These are phyloP conservation scores for Melanostigma gelatinosum DNA, from an alignment of 2,113 vertebrate species.

Conservation along the genomic window DNA sequence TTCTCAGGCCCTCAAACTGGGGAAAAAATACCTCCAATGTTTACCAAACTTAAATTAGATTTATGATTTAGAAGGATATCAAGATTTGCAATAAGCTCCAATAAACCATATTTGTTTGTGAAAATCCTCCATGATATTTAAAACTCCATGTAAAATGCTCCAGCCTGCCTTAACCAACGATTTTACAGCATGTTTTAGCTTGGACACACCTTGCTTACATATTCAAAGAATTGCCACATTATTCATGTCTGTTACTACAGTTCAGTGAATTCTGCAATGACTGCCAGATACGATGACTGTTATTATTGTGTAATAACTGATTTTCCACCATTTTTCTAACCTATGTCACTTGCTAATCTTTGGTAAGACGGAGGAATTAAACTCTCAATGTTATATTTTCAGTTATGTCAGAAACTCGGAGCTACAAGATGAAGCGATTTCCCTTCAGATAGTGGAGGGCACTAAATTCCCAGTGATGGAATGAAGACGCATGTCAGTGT, in stretches of 20 bases:
- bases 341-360: background rate
- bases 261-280: too few species aligned
- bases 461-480: slow-evolving; percentile 5
- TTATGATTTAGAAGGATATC: background rate
- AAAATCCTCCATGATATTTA: background rate
- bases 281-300: too few species aligned
- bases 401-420: background rate
- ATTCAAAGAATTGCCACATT: background rate
- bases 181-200: background rate
- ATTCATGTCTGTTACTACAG: background rate
- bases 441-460: background rate
- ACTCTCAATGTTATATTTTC: background rate
- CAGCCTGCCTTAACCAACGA: background rate
- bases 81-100: background rate
- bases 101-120: background rate
- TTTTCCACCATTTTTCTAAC: background rate
- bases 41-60: background rate
- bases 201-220: background rate
- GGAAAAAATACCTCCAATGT: background rate
- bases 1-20: background rate
- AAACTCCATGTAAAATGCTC: background rate
- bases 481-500: background rate
- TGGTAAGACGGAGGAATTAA: background rate
- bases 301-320: background rate
- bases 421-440: background rate